Evolutionary conservation across 1,140 invertebrate genomes (phyloP), one percentile per base, ranked within the genome.

Genomic region (Lepidurus apus): DNA sequence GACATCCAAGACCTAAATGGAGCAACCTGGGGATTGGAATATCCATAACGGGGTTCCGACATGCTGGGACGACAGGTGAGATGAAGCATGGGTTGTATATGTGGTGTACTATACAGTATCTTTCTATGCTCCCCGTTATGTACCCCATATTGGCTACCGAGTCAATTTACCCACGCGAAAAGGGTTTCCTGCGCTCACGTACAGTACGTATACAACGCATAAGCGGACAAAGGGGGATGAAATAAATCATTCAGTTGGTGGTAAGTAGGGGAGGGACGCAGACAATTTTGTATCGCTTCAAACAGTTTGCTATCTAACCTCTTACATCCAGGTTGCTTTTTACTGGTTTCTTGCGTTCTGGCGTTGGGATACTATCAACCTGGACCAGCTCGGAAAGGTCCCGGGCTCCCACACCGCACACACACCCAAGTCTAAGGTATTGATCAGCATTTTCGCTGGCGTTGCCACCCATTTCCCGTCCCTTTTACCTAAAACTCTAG

Each of bases 401-500:
- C 53, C 17, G 17, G 17, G 9, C 13, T 65, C 53, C 21, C 17
- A 17, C 53, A 65, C 13, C 6, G 53, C 53, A 65, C 13, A 13
- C 53, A 65, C 21, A 34, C 13, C 53, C 21, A 65, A 65, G 53
- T 65, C 53, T 65, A 65, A n/a, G 53, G 53, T 65, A 65, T 65
- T 65, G 53, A 65, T 65, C 53, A 65, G 53, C 21, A 65, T n/a
- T 65, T 21, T 65, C 53, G 9, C 53, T 65, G 53, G 21, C 53
- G 53, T 65, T 65, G 53, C 53, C 21, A 1, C 53, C 13, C 53
- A 13, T 7, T 17, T 17, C 21, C 2, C 53, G 17, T 1, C 6
- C 53, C 53, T 21, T 65, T 65, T 65, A 65, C 53, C 17, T 21
- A 65, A 65, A 65, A 65, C 53, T 65, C 17, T 65, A 65, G 53